Evolutionary conservation across 2,797 vertebrate species (phyloP), one percentile per base, ranked within the genome.

Genomic region (Protonibea diacanthus): DNA sequence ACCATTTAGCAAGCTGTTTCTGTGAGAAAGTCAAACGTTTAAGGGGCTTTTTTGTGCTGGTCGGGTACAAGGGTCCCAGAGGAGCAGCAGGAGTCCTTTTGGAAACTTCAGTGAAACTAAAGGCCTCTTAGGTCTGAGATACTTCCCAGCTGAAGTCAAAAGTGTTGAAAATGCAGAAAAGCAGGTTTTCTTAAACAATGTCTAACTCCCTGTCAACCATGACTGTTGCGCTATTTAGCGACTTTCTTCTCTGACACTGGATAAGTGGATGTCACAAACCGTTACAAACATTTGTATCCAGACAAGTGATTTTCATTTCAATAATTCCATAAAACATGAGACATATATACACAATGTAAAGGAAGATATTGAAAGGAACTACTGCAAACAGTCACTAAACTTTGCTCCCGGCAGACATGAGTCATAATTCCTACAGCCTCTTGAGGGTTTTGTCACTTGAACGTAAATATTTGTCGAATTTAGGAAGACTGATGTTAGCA

Each of bases 1-100:
- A 89, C 93, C 94, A 95, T 96, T 96, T 96, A 95, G 95, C 95
- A 95, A 94, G 93, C 95, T 93, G 94, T 95, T 96, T 95, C 94
- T 95, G 93, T 95, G 95, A 95, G 94, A 96, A 95, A 96, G 95
- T 96, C 95, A 96, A 95, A 95, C 68, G 94, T 95, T 95, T 94
- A 89, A 92, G 93, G 90, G 86, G 81, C 69, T 95, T 94, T 95
- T 93, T 91, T 93, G 90, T 91, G 87, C 70, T 55, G 21, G 81
- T 78, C n/a, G 77, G 87, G 91, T 92, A 95, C 90, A 89, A 87
- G 90, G 86, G 92, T 93, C 92, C 90, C 84, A 71, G 80, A 73
- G 52, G 33, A 94, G 69, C 95, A 94, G 94, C 93, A 82, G 95
- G 95, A 92, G 93, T 83, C 90, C 91, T 91, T 38, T 94, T 93